Evolutionary conservation across 2,888 invertebrate species (phyloP), one percentile per base, ranked within the genome.

Genomic region (Acrobasis suavella): DNA sequence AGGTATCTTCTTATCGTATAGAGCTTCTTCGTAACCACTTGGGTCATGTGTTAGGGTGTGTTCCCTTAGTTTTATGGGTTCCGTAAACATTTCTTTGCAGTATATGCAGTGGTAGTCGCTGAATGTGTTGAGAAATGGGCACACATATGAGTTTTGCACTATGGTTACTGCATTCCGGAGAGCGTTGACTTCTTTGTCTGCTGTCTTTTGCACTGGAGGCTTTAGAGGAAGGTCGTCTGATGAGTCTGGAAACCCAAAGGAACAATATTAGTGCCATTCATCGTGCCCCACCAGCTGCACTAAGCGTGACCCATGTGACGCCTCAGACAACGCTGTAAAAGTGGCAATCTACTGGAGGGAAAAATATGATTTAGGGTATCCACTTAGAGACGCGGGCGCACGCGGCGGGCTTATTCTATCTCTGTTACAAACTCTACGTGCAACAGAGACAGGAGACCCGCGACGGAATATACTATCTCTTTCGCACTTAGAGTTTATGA

Each of bases 51-150:
- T 76, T 2, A 80, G 37, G 0, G 88, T 85, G 62, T 91, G 91
- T 9, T 85, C 84, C 32, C 89, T 67, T 0, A 91, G 73, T 62
- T 80, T 82, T 1, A 73, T 69, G 0, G 91, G 87, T 9, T 91
- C 89, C 0, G 86, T 85, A 72, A 83, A 88, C 2, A 86, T 76
- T 60, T 87, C 78, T 0, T 82, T 70, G 62, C 91, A 91, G 67
- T 86, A 91, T 1, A 86, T 79, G 58, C 87, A 87, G 66, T 77
- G 79, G 64, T 82, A 86, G 54, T 89, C 87, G 59, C 89, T 88
- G 66, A 85, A 88, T 0, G 85, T 84, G 0, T 85, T 85, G 46
- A 82, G 82, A 65, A 91, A 91, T 0, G 90, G 90, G 50, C 89
- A 89, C 0, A 83, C 86, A 52, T 76, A 89, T 0, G 90, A 89